Evolutionary conservation across 2,888 invertebrate species (phyloP).

Genomic region (Leucophenga maculata): DNA sequence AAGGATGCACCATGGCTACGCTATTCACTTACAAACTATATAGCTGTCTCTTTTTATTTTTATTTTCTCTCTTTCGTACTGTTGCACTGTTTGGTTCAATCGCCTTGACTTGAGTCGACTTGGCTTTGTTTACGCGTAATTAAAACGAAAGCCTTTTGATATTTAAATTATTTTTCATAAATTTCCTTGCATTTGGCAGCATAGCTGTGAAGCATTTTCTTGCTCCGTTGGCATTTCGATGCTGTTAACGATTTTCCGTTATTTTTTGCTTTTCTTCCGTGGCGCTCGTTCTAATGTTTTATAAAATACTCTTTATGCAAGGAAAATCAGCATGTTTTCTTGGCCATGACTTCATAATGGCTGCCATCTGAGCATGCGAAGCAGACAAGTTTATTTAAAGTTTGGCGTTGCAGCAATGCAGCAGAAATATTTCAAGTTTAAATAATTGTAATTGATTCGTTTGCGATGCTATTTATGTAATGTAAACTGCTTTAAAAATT

Average conservation of each 20-base stretch:
- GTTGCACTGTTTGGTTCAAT: too few species aligned
- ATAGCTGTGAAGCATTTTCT: slow-evolving; percentile 43
- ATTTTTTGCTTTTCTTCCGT: too few species aligned
- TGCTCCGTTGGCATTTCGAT: neutral
- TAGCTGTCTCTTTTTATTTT: too few species aligned
- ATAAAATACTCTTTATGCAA: neutral
- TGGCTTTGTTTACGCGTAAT: slow-evolving; percentile 55
- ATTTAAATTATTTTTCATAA: slow-evolving; percentile 66
- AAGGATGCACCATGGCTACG: too few species aligned
- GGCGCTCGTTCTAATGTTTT: neutral
- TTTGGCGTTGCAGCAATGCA: neutral
- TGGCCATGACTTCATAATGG: neutral
- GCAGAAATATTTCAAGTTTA: too few species aligned
- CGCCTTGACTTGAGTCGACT: too few species aligned
- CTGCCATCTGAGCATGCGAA: neutral
- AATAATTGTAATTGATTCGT: too few species aligned
- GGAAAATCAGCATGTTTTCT: neutral
- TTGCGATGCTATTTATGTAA: too few species aligned
- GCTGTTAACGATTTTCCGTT: neutral
- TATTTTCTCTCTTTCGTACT: too few species aligned
- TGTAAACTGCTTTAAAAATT: too few species aligned
- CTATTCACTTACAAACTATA: too few species aligned
- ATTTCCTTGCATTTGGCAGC: slow-evolving; percentile 42
- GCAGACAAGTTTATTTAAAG: slow-evolving; percentile 2
- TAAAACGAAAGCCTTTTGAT: slow-evolving; percentile 67